Conservation (phyloP, 2,888 invertebrate genomes). For the Noctua janthe region DNA sequence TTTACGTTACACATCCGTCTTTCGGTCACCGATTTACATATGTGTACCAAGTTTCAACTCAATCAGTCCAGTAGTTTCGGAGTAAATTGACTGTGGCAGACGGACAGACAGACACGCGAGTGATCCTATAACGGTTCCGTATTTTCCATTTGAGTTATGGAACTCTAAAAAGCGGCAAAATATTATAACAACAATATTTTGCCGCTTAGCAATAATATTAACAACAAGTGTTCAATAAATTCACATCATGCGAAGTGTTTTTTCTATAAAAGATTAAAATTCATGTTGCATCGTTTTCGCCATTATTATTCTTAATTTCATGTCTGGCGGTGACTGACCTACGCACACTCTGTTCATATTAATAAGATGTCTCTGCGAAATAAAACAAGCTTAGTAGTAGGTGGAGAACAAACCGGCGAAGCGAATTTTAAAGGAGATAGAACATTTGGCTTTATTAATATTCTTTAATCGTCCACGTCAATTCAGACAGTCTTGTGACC, state of each 20-base stretch:
- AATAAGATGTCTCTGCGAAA: conserved; percentile 20
- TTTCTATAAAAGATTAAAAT: conserved; percentile 34
- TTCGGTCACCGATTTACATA: no score
- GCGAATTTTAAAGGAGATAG: neutral
- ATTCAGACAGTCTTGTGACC: neutral
- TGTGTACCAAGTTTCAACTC: no score
- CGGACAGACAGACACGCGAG: no score
- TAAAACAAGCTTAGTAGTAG: neutral
- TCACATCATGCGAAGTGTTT: neutral
- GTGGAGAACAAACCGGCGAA: neutral
- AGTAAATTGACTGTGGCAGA: no score
- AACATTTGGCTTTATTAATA: neutral
- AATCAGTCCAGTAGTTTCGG: no score
- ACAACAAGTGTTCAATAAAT: neutral
- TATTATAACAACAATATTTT: no score
- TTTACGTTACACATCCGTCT: no score
- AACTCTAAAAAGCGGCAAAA: neutral
- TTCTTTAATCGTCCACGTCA: conserved; percentile 8
- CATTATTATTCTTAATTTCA: conserved; percentile 46
- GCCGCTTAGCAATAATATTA: no score
- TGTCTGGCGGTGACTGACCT: conserved; percentile 46
- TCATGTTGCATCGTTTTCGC: conserved; percentile 21
- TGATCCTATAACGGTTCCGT: no score
- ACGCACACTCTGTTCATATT: conserved; percentile 39
- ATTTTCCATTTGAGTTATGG: no score